Conservation (phyloP, 1,140 invertebrate species). For the Dryas iulia region DNA sequence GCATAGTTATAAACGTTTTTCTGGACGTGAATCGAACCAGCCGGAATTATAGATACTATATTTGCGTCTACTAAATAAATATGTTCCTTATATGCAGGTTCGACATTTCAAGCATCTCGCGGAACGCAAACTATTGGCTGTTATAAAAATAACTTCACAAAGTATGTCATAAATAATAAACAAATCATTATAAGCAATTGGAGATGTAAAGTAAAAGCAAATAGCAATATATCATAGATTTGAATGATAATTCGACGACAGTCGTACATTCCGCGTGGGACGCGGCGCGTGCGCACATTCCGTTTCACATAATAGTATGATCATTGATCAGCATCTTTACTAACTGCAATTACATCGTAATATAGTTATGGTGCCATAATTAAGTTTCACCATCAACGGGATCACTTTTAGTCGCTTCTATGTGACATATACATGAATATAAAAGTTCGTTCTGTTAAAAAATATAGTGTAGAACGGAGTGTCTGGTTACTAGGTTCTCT, state of each 20-base stretch:
- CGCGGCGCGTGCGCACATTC: constrained; percentile 63
- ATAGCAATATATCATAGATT: constrained; percentile 16
- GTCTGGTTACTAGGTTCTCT: no score
- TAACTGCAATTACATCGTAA: constrained; percentile 41
- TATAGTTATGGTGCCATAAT: constrained; percentile 14
- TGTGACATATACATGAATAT: no score
- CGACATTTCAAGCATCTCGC: no score
- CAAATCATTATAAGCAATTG: neutral
- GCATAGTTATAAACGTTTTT: no score
- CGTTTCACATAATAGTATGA: constrained; percentile 65
- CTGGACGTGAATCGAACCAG: no score
- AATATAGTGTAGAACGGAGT: no score
- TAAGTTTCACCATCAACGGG: constrained; percentile 20
- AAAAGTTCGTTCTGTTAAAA: neutral
- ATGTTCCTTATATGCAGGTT: no score
- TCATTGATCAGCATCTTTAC: constrained; percentile 38
- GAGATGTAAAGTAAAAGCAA: neutral
- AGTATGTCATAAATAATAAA: neutral
- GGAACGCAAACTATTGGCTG: no score
- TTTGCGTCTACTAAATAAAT: no score
- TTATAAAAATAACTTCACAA: neutral
- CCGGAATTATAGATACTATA: no score
- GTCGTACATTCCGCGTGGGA: constrained; percentile 55
- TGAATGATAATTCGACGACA: constrained; percentile 37
- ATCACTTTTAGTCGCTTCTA: neutral